Base-by-base conservation (phyloP, 1,140 invertebrate genomes). In the Pseudachorutes palmiensis region DNA sequence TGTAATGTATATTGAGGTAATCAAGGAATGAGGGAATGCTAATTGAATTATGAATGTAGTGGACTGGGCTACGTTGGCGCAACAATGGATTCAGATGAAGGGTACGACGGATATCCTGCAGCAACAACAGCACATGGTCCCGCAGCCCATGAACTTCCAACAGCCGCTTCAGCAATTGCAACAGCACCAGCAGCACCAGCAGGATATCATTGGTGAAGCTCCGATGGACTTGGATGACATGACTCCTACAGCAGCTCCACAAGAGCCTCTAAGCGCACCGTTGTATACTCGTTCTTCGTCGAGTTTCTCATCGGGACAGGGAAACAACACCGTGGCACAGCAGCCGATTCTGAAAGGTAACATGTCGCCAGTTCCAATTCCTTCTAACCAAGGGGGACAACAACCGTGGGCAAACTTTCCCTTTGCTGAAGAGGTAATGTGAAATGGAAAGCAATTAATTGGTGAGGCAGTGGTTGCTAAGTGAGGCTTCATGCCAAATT, bases 61-160 rank as follows among this genome's bases (percentile, higher is more conserved):
- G 63, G 94, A 97, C 79, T 97, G 94, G 94, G 94, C 92, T 32
- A 86, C 89, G 63, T 79, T 97, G 71, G 94, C 94, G 22, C 94
- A 97, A 75, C 93, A 97, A 84, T 97, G 94, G 94, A 97, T 97
- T 69, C 89, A 90, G 76, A 95, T 96, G 91, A 94, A 94, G 31
- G 69, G 66, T 28, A 32, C 31, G 22, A 19, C 22, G 3, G 29
- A 58, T 28, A 28, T 48, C 57, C 33, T 29, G 36, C 32, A 33
- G n/a, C 49, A 64, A 45, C 45, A 24, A 1, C 67, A 22, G 28
- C 55, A 32, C 41, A 55, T 32, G 58, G 32, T 49, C 60, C 63
- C 49, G 32, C 12, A 9, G 16, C 65, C 30, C n/a, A n/a, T n/a
- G n/a, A n/a, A n/a, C n/a, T n/a, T n/a, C n/a, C n/a, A n/a, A 1